Evolutionary conservation across 2,113 vertebrate species (phyloP).

Genomic region (Erythrocercus mccallii): DNA sequence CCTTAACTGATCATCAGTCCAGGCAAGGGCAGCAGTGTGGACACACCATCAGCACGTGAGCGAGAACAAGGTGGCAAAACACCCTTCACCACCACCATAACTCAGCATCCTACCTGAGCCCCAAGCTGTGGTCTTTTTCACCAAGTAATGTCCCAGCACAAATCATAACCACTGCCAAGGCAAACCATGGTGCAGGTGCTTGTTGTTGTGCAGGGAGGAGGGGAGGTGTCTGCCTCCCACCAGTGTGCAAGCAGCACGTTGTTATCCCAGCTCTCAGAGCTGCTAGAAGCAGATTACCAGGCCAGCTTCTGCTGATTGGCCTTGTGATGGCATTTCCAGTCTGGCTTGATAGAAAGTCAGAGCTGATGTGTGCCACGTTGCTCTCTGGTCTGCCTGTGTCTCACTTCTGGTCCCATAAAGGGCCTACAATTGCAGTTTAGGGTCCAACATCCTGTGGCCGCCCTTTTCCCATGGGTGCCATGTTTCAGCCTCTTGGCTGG

Average conservation of each 20-base stretch:
- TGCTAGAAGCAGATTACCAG: neutral
- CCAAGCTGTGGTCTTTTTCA: neutral
- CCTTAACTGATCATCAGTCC: neutral
- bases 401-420: neutral
- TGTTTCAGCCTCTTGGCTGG: neutral
- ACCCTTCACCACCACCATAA: accelerated
- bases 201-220: neutral
- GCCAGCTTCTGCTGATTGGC: neutral
- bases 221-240: neutral
- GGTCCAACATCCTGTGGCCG: neutral
- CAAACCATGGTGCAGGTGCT: neutral
- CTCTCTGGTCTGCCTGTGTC: neutral
- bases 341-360: neutral
- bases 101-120: neutral
- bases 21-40: neutral
- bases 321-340: accelerated
- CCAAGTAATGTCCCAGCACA: accelerated
- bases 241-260: neutral
- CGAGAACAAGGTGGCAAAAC: neutral
- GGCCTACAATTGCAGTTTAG: accelerated
- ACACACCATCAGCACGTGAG: neutral
- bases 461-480: neutral
- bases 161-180: neutral
- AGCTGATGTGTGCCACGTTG: accelerated
- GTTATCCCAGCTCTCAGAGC: neutral